Base-by-base conservation (phyloP, 2,888 invertebrate genomes). In the Lithosia quadra region DNA sequence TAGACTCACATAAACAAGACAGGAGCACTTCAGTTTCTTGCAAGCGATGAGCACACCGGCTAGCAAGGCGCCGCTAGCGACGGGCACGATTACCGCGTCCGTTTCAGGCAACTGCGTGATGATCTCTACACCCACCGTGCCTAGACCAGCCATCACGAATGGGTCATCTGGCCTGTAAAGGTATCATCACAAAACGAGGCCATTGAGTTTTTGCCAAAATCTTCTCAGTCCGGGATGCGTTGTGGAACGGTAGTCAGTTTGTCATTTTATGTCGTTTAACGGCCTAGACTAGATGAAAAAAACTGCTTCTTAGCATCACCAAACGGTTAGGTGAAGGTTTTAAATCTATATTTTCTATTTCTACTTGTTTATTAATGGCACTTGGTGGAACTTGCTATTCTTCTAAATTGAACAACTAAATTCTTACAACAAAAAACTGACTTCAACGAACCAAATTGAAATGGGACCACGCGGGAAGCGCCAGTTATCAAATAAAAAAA, bases 11-110 rank as follows among this genome's bases (percentile, higher is more conserved):
- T 94, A 94, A 71, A 94, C 90, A 33, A 94, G 87, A 68, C 94
- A 94, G 34, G 93, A 91, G 80, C 93, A 93, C 81, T 94, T 94
- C 34, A 94, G 90, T 75, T 92, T 93, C 83, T 94, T 94, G 86
- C 93, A 92, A 24, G 94, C 93, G 61, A 93, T 87, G 33, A 94
- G 87, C 49, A 92, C 87, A n/a, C 88, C 86, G 0, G 93, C 94
- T 5, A 94, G 84, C 64, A 94, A 76, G 0, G 86, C 88, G 3
- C 94, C 94, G 1, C 82, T 69, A 0, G 88, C 88, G 9, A 90
- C 93, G 0, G 94, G 94, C 63, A 93, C 94, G 56, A 94, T 88
- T 70, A 94, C 91, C 0, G 94, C 93, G 70, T 94, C 94, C 0
- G 91, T 83, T 67, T 94, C 94, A 1, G 94, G 94, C 69, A 95